Conservation (phyloP, 2,888 invertebrate genomes). For the Argyra leucocephala region DNA sequence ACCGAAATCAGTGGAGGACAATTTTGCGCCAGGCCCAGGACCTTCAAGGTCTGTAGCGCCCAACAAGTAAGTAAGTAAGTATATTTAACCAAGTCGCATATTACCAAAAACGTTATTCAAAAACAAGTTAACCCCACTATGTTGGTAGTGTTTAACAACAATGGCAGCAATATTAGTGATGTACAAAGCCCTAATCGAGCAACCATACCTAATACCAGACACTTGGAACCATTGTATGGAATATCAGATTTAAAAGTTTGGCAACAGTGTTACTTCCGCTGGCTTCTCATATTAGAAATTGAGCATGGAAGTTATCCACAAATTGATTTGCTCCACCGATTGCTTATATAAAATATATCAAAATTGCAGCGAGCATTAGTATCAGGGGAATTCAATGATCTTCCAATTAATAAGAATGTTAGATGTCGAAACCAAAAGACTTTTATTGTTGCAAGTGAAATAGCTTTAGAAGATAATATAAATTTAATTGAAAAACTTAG, state of each 20-base stretch:
- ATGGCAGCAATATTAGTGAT: slow-evolving; percentile 23
- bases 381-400: slow-evolving; percentile 38
- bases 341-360: slow-evolving; percentile 39
- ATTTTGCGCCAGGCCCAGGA: too few species aligned
- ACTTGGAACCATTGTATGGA: slow-evolving; percentile 46
- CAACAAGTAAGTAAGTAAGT: too few species aligned
- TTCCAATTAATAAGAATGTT: slow-evolving; percentile 29
- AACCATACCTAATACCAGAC: slow-evolving; percentile 37
- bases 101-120: slow-evolving; percentile 35
- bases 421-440: too few species aligned
- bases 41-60: too few species aligned
- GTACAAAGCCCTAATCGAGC: slow-evolving; percentile 29
- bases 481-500: not conserved
- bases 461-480: not conserved
- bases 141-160: slow-evolving; percentile 31
- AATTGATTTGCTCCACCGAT: slow-evolving; percentile 41
- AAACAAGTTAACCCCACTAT: slow-evolving; percentile 33
- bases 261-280: slow-evolving; percentile 84
- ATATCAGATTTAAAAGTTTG: slow-evolving; percentile 61
- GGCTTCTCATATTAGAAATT: slow-evolving; percentile 70
- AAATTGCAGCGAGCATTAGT: slow-evolving; percentile 41
- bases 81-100: slow-evolving; percentile 45
- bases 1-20: too few species aligned
- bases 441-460: not conserved
- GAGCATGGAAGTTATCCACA: slow-evolving; percentile 42